phyloP scores from a whole-genome alignment of 2,797 vertebrate species.

The Chaetodon trifasciatus region DNA sequence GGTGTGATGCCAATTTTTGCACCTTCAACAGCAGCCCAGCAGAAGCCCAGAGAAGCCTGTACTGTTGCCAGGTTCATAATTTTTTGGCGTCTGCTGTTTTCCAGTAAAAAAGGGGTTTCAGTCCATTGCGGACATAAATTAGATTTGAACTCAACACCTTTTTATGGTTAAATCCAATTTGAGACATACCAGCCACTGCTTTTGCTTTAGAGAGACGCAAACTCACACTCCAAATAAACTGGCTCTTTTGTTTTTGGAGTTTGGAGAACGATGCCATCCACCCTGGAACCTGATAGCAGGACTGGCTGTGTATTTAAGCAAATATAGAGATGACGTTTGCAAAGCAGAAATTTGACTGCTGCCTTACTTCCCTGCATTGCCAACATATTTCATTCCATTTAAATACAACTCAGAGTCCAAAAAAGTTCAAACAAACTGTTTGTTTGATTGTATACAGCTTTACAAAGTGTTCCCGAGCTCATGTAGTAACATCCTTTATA shows the following conservation, averaged over 20 bases:
- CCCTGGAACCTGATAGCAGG: not conserved
- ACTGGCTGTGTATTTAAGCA: not conserved
- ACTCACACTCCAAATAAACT: not conserved
- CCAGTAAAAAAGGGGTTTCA: slow-evolving; percentile 44
- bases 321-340: slow-evolving; percentile 12
- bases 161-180: slow-evolving; percentile 35
- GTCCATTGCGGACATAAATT: slow-evolving; percentile 53
- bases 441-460: too few species aligned
- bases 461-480: too few species aligned
- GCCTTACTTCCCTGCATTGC: slow-evolving; percentile 14
- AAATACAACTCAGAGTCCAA: not conserved
- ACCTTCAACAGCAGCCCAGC: slow-evolving; percentile 61
- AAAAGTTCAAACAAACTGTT: too few species aligned
- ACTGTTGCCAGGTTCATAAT: slow-evolving; percentile 58
- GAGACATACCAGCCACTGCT: slow-evolving; percentile 24
- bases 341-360: slow-evolving; percentile 4
- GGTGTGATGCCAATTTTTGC: slow-evolving; percentile 61
- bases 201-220: slow-evolving; percentile 2
- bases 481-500: too few species aligned
- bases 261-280: not conserved
- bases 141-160: slow-evolving; percentile 44
- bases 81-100: slow-evolving; percentile 46
- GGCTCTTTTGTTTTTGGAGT: not conserved
- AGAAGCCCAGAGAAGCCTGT: slow-evolving; percentile 36
- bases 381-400: slow-evolving; percentile 4